phyloP scores from a whole-genome alignment of 1,140 invertebrate species.

The Delia radicum region DNA sequence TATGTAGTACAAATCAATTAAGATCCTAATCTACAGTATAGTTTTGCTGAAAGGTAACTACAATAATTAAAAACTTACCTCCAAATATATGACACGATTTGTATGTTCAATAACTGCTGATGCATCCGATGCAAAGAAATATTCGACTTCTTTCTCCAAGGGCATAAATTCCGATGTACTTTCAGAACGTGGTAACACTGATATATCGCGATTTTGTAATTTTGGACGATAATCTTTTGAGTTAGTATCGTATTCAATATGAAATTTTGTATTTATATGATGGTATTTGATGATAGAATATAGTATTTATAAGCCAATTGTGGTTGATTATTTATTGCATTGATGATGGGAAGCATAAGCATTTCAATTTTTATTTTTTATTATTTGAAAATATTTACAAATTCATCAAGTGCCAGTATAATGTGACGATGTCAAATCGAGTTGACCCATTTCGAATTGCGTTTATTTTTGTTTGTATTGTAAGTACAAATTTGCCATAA shows the following conservation, averaged over 20 bases:
- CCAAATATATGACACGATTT: slow-evolving; percentile 92
- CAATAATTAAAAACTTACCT: slow-evolving; percentile 61
- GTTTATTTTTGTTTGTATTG: not conserved
- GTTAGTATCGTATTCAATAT: slow-evolving; percentile 33
- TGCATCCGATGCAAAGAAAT: slow-evolving; percentile 99
- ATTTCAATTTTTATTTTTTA: too few species aligned
- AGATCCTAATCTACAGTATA: too few species aligned
- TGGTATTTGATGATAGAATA: not conserved
- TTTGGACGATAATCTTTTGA: slow-evolving; percentile 78
- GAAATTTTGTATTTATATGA: slow-evolving; percentile 28
- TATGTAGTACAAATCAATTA: not conserved
- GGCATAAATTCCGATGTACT: slow-evolving; percentile 90
- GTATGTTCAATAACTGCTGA: slow-evolving; percentile 99
- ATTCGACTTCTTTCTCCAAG: slow-evolving; percentile 93
- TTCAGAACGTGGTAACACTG: slow-evolving; percentile 68
- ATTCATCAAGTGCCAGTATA: not conserved
- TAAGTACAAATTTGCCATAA: not conserved
- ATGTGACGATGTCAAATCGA: not conserved
- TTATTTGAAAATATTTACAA: slow-evolving; percentile 16
- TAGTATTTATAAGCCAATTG: not conserved
- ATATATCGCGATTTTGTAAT: slow-evolving; percentile 61
- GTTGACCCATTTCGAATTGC: not conserved
- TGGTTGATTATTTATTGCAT: not conserved
- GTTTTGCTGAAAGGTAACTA: too few species aligned
- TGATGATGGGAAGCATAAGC: not conserved